phyloP scores from a whole-genome alignment of 2,888 invertebrate genomes.

The Leucoma salicis region DNA sequence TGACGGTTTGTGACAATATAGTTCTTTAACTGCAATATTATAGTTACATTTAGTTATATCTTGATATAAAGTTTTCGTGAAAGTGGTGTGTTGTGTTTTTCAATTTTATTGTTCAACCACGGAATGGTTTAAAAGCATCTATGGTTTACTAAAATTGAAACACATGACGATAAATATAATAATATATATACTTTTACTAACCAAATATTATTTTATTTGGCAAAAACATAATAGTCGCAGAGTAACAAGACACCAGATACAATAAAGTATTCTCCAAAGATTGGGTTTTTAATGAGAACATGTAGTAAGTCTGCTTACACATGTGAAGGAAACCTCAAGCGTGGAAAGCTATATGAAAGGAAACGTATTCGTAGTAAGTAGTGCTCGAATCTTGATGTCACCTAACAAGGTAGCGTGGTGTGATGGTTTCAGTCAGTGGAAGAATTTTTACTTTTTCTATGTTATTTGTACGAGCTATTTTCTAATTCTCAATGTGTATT shows the following conservation, averaged over 20 bases:
- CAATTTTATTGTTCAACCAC: slow-evolving; percentile 42
- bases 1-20: background rate
- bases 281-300: slow-evolving; percentile 66
- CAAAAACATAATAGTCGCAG: slow-evolving; percentile 63
- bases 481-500: slow-evolving; percentile 39
- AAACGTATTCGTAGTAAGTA: slow-evolving; percentile 64
- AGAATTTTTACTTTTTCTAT: slow-evolving; percentile 33
- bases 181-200: slow-evolving; percentile 54
- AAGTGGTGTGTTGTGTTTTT: slow-evolving; percentile 50
- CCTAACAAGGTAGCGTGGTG: slow-evolving; percentile 72
- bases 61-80: slow-evolving; percentile 42
- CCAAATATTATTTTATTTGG: slow-evolving; percentile 66
- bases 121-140: background rate
- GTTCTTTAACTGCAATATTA: too few species aligned
- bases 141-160: slow-evolving; percentile 49
- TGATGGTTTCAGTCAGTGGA: slow-evolving; percentile 63
- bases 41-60: too few species aligned
- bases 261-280: slow-evolving; percentile 66
- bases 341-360: slow-evolving; percentile 40
- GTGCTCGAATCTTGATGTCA: slow-evolving; percentile 61
- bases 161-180: slow-evolving; percentile 38
- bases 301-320: slow-evolving; percentile 47
- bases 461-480: slow-evolving; percentile 23
- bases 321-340: slow-evolving; percentile 50
- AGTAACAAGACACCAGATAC: slow-evolving; percentile 62